Conservation (phyloP, 2,797 vertebrate species). For the Loris lydekkerianus region DNA sequence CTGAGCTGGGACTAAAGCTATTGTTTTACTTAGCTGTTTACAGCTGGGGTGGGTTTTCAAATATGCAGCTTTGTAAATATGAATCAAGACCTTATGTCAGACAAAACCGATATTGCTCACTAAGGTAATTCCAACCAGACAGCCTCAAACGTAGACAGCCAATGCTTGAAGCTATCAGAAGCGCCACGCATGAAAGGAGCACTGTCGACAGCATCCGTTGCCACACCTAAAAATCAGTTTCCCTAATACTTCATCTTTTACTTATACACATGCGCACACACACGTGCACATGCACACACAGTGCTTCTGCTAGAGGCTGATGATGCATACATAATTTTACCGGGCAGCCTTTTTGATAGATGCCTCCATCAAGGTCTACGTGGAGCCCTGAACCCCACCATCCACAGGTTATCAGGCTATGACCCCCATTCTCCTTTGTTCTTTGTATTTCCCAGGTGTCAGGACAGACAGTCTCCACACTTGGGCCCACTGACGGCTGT, state of each 20-base stretch:
- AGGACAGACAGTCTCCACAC: not conserved
- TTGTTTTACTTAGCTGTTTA: not conserved
- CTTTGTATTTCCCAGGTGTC: rapidly evolving
- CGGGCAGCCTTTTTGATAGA: not conserved
- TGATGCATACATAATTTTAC: rapidly evolving
- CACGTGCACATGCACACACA: not conserved
- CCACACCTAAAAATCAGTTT: not conserved
- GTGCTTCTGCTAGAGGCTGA: not conserved
- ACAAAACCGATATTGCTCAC: not conserved
- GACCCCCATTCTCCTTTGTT: too few relatives aligned
- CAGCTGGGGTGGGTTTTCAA: not conserved
- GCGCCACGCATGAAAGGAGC: not conserved
- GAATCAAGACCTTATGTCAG: not conserved
- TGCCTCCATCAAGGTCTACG: rapidly evolving
- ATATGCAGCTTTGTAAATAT: not conserved
- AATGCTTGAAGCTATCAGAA: rapidly evolving
- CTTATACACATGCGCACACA: too few relatives aligned
- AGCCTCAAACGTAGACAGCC: rapidly evolving
- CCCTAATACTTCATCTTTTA: not conserved
- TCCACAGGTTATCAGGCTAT: rapidly evolving
- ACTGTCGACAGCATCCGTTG: rapidly evolving
- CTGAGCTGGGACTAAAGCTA: not conserved
- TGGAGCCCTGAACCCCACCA: not conserved
- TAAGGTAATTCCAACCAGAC: not conserved
- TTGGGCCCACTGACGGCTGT: not conserved